Evolutionary conservation across 2,797 vertebrate species (phyloP), one percentile per base, ranked within the genome.

Genomic region (Distichodus sexfasciatus): DNA sequence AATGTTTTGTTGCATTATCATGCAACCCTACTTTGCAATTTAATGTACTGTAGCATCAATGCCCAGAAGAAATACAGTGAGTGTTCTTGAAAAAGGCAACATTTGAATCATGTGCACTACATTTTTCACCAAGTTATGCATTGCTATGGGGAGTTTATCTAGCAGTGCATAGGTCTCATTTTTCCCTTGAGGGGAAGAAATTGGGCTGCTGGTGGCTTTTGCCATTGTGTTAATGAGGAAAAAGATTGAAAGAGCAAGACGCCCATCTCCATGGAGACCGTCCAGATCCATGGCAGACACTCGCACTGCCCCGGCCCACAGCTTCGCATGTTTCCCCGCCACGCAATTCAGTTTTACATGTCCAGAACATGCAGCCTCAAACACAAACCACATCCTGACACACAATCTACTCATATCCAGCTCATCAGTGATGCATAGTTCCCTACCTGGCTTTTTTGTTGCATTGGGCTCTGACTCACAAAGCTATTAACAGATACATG

Each of bases 181-280:
- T 6, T 31, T 17, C 43, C 15, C 3, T 11, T 6, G 23, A 35
- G 47, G 48, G 51, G 15, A 48, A 35, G 23, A 72, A 14, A 8
- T 14, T 24, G 58, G 65, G 57, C n/a, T n/a, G 51, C 33, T 23
- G 2, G 7, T 55, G 62, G 61, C 47, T 68, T 60, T 68, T 54
- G 19, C 47, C 28, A 15, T 62, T 36, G 54, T 43, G 28, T 72
- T 72, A 69, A 81, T 59, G 59, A 76, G 73, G 38, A 61, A 76
- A n/a, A 76, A 59, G 55, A 69, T 47, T 55, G 59, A 72, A 53
- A 66, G 53, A 59, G 69, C 24, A 48, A 80, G 75, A 69, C 69
- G 26, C 53, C 48, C 58, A 74, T 81, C 74, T 76, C 74, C 72
- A 81, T 83, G 81, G 81, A 81, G 77, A 79, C 74, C 58, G 67